Evolutionary conservation across 2,888 invertebrate genomes (phyloP), one percentile per base, ranked within the genome.

Genomic region (Anarsia innoxiella): DNA sequence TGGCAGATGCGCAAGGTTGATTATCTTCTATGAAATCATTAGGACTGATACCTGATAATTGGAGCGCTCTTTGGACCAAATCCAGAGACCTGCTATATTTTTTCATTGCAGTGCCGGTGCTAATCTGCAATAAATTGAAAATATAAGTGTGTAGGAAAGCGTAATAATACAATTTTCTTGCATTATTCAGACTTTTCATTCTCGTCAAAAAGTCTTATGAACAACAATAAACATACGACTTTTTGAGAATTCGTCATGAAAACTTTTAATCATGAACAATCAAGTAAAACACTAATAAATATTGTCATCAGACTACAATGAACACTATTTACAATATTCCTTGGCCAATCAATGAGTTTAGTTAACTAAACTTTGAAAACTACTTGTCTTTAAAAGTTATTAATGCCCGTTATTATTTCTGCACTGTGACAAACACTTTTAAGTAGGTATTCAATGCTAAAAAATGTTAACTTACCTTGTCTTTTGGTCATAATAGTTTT

Each of bases 171-270:
- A n/a, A n/a, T n/a, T n/a, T n/a, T n/a, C 19, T 19, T 19, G 8
- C 3, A 19, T 19, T 19, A 19, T 3, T 19, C 19, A 3, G 19
- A 3, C 19, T 5, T 5, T 19, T 5, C 8, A 19, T 29, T 29
- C 8, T 29, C n/a, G 13, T 29, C 29, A 29, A 29, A 29, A 29
- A 12, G 12, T 29, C 29, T 8, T 29, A 29, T 29, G n/a, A 6
- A n/a, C n/a, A n/a, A n/a, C n/a, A n/a, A n/a, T n/a, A 26, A 26
- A 12, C 2, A 29, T 5, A 29, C 12, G 29, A 29, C 29, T 29
- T 29, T 12, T 29, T 29, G 29, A 29, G 9, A 29, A 12, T 29
- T 12, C 14, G 12, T 29, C 19, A 19, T 19, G n/a, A n/a, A n/a
- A n/a, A n/a, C n/a, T n/a, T n/a, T n/a, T n/a, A n/a, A n/a, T n/a